Base-by-base conservation (phyloP, 1,140 invertebrate species). In the Pentalonia nigronervosa region DNA sequence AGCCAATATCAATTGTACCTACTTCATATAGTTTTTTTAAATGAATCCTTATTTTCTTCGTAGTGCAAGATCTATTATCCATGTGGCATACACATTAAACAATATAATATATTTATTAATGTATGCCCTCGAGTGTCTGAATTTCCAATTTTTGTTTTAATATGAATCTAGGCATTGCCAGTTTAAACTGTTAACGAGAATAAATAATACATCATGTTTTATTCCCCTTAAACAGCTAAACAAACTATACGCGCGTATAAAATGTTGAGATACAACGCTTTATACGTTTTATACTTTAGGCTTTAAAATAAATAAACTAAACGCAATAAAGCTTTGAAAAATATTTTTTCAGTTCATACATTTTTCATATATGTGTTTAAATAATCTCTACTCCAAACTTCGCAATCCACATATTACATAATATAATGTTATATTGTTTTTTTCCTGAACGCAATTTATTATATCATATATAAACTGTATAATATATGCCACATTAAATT, bases 341-440 rank as follows among this genome's bases (percentile, higher is more conserved):
- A 67, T 67, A 67, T 67, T 17, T 67, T 67, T 67, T n/a, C 60
- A 67, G 60, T 67, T 67, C 60, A 67, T 67, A 67, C 60, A 67
- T 67, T 67, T 67, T 67, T 67, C 60, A 67, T 67, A 67, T 67
- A 67, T 30, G 60, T 67, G 60, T 67, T 67, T n/a, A 67, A 67
- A 67, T 67, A 67, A 67, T 67, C 60, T 67, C 30, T 67, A 67
- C 60, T 67, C 14, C 14, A 67, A 67, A n/a, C 60, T 67, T 67
- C n/a, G 30, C 60, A 67, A 67, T 67, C 30, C 60, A 67, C 30
- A 67, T 67, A 67, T 67, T 67, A 67, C 60, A 67, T n/a, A 67
- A 67, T 67, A 67, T 67, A 67, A 67, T 67, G 60, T n/a, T 67
- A n/a, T 67, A 67, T 67, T 67, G n/a, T 67, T n/a, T 67, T 67